A percentile compares a stretch with the other conserved stretches of the same genome.
Conservation (phyloP, 2,797 vertebrate species). For the Clarias fuscus region DNA sequence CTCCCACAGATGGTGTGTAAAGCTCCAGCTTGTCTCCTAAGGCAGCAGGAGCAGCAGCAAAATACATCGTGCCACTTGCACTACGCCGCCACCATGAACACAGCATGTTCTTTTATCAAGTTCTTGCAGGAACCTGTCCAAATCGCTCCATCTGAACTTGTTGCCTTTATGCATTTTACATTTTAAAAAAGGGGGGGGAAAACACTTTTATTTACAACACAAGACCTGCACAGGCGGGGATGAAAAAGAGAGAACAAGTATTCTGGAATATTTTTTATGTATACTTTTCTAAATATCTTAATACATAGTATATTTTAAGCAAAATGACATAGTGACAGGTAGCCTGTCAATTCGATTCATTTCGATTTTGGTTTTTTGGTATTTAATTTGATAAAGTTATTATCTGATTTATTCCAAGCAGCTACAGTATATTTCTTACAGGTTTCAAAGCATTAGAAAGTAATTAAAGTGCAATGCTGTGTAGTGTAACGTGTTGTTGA, state of each 20-base stretch:
- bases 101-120: conserved; percentile 26
- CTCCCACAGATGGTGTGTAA: conserved; percentile 50
- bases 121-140: conserved; percentile 19
- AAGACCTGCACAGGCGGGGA: not conserved
- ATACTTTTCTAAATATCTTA: not conserved
- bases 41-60: conserved; percentile 33
- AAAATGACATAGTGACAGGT: not conserved
- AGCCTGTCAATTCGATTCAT: too few relatives aligned
- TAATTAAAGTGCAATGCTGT: too few relatives aligned
- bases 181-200: too few relatives aligned
- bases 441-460: too few relatives aligned
- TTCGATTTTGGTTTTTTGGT: too few relatives aligned
- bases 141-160: not conserved
- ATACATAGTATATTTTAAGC: not conserved
- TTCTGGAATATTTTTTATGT: not conserved
- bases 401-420: too few relatives aligned
- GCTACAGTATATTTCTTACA: too few relatives aligned
- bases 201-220: not conserved
- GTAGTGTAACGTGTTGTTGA: too few relatives aligned
- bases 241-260: not conserved
- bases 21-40: conserved; percentile 39
- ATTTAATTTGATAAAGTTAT: too few relatives aligned
- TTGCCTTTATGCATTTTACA: not conserved
- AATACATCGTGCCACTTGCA: conserved; percentile 43
- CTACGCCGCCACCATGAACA: conserved; percentile 27